A percentile compares a stretch with the other conserved stretches of the same genome.
Evolutionary conservation across 2,888 invertebrate species (phyloP).

Genomic region (Agriopis leucophaearia): DNA sequence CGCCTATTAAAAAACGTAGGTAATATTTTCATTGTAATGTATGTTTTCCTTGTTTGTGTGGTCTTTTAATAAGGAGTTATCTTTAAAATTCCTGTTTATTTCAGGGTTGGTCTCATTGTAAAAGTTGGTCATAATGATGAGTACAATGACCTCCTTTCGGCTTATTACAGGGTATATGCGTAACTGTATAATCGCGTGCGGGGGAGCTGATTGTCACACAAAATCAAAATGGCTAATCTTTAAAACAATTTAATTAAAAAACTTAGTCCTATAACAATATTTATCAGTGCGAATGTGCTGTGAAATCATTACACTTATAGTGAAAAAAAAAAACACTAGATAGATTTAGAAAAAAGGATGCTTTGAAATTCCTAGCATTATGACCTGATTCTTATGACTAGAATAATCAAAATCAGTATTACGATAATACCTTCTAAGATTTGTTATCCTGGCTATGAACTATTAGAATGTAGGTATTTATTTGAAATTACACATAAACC

Average conservation of each 20-base stretch:
- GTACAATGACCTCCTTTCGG: too few relatives aligned
- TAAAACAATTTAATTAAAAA: not conserved
- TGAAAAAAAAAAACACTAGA: not conserved
- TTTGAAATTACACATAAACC: not conserved
- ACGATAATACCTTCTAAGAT: conserved; percentile 58
- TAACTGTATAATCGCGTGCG: not conserved
- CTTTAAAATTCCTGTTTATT: too few relatives aligned
- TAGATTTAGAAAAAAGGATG: conserved; percentile 2
- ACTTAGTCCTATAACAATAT: too few relatives aligned
- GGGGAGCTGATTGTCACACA: not conserved
- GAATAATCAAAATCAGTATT: conserved; percentile 65
- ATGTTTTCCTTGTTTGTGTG: too few relatives aligned
- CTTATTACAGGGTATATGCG: too few relatives aligned
- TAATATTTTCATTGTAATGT: too few relatives aligned
- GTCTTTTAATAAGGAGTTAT: too few relatives aligned
- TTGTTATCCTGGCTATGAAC: conserved; percentile 39
- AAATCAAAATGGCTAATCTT: not conserved
- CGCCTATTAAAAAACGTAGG: too few relatives aligned
- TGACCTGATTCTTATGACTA: conserved; percentile 64
- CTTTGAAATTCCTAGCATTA: conserved; percentile 16
- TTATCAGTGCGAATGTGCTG: too few relatives aligned
- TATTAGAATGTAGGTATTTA: conserved; percentile 7
- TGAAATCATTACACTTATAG: too few relatives aligned
- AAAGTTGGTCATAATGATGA: too few relatives aligned
- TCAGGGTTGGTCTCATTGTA: too few relatives aligned